Base-by-base conservation (phyloP, 2,797 vertebrate genomes). In the Gymnopithys bicolor region DNA sequence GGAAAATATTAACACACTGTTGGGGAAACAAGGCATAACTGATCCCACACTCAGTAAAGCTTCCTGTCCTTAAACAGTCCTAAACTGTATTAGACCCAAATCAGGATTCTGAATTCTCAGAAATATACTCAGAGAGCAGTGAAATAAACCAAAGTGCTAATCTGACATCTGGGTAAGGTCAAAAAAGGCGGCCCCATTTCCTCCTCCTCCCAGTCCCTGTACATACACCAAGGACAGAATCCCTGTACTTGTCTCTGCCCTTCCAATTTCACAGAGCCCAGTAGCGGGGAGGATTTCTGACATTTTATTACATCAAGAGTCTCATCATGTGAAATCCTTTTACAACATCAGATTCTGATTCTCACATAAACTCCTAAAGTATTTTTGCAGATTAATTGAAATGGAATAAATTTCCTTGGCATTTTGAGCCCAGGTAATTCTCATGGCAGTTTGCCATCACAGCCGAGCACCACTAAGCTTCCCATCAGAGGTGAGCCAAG, bases 301-400 rank as follows among this genome's bases (percentile, higher is more conserved):
- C 35, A 68, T 78, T 77, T 39, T 75, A 13, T 13, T 59, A 23
- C 83, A 81, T 73, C 55, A 27, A 37, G 62, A 66, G 18, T 56
- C 79, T 91, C 51, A 78, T 52, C 35, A 53, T 10, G 22, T n/a
- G 63, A 88, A 94, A 93, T 69, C 79, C 80, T 95, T 95, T 63
- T 66, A 81, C 52, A 84, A 46, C 46, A 91, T 79, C 87, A 73
- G 79, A 88, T 91, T 93, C 62, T 16, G 49, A 67, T 33, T 92
- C 59, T 92, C 63, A 35, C 48, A 56, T 67, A 94, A 95, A 33
- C 79, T 88, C 62, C 77, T 86, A 17, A 23, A 9, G 62, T 93
- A 91, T 91, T 93, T 94, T 78, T 2, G 1, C 51, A 86, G 79
- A 94, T 91, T 92, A 95, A 92, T 48, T 79, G 89, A 41, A 95